Conservation (phyloP, 2,797 vertebrate genomes). For the Nyctibius grandis region DNA sequence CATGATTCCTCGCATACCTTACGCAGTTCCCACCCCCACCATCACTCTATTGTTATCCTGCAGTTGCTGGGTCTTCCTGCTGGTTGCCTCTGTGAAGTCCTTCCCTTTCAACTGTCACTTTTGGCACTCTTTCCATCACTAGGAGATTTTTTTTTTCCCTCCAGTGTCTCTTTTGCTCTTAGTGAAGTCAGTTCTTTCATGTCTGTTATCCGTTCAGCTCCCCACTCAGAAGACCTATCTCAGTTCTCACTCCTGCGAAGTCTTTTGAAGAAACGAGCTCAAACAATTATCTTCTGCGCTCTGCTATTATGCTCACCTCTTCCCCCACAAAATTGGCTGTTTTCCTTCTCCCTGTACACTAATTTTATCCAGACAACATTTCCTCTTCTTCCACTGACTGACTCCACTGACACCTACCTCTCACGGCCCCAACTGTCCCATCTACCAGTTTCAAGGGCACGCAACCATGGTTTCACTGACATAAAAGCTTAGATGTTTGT, state of each 20-base stretch:
- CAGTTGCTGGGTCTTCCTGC: not conserved
- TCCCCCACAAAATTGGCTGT: not conserved
- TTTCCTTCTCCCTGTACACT: not conserved
- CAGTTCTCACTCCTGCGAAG: not conserved
- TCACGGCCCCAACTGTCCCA: not conserved
- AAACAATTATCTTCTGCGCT: not conserved
- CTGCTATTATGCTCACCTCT: not conserved
- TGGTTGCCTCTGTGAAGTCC: not conserved
- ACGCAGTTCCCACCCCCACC: not conserved
- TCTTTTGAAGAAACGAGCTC: not conserved
- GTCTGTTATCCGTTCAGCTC: not conserved
- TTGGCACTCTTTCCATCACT: not conserved
- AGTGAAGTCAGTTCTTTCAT: not conserved
- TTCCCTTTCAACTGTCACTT: slow-evolving; percentile 18
- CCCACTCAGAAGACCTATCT: not conserved
- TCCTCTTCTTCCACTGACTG: not conserved
- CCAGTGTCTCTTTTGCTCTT: not conserved
- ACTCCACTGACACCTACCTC: not conserved
- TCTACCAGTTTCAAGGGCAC: not conserved
- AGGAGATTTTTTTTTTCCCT: not conserved
- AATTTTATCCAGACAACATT: not conserved
- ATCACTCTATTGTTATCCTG: not conserved
- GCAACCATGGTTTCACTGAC: not conserved
- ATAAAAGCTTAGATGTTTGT: not conserved
- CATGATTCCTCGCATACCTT: not conserved